Evolutionary conservation across 1,140 invertebrate genomes (phyloP), one percentile per base, ranked within the genome.

Genomic region (Scaptomyza pallida): DNA sequence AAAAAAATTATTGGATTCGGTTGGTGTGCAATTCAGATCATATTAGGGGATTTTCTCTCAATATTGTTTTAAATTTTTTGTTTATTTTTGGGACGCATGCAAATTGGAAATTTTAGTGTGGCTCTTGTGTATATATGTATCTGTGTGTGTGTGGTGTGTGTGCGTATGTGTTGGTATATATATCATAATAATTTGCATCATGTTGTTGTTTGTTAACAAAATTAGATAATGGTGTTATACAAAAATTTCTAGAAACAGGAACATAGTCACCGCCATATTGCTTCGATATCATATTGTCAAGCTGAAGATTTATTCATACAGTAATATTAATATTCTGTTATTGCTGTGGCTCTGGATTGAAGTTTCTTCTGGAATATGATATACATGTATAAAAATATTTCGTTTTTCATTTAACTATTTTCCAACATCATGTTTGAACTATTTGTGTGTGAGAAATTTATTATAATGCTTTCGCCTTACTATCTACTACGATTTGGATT

Each of bases 251-350:
- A 63, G 26, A 71, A 72, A 60, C 71, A 72, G 76, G 81, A 89
- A 88, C 85, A 89, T 90, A 90, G 65, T 90, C 89, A 90, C 89
- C 89, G 89, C 89, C 89, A 90, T 90, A 90, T 90, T 90, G 89
- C 89, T 90, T 90, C 78, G 88, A 75, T 88, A 88, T 88, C 82
- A 76, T 78, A 75, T 78, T 89, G 82, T 88, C 82, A 78, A 70
- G 76, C 48, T 68, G 35, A 41, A 26, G 23, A 8, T 30, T 45
- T 57, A 44, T 60, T 41, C 50, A 37, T 26, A 50, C 35, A 59
- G 26, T 50, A 19, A 16, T 37, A 41, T 17, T 9, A 16, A 15
- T 45, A n/a, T n/a, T n/a, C n/a, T 35, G 52, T 47, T 9, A 41
- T 47, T 30, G 47, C 55, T 61, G 16, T 71, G 15, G 16, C 41